Evolutionary conservation across 2,113 vertebrate species (phyloP).

Genomic region (Barbus barbus): DNA sequence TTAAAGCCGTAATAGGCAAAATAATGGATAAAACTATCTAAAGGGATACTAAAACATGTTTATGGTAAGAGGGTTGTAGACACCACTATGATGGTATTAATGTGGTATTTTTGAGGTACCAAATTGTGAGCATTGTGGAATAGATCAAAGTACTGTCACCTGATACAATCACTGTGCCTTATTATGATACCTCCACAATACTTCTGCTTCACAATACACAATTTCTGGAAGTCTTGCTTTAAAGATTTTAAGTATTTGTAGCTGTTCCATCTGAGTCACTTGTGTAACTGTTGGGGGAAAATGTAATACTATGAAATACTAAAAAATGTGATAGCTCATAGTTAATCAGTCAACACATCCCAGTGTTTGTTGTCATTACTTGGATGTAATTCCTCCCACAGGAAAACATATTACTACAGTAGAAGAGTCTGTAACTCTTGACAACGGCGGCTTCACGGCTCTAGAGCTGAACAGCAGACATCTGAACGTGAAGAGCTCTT

Average conservation of each 20-base stretch:
- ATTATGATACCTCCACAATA: not conserved
- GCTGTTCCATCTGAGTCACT: not conserved
- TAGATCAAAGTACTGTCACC: not conserved
- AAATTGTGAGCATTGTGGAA: not conserved
- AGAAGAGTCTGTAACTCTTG: conserved; percentile 89
- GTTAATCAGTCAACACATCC: not conserved
- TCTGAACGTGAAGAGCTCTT: conserved; percentile 88
- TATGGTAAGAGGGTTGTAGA: not conserved
- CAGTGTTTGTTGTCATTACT: not conserved
- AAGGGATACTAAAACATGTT: no score
- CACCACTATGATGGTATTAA: not conserved
- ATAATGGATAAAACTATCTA: not conserved
- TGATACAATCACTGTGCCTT: not conserved
- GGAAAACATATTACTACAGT: conserved; percentile 66
- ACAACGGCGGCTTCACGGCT: conserved; percentile 91
- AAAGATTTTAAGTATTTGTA: not conserved
- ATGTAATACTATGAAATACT: not conserved
- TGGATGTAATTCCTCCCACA: not conserved
- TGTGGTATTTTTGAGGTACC: not conserved
- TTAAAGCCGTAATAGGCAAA: not conserved
- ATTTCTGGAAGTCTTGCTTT: not conserved
- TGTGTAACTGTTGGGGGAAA: not conserved
- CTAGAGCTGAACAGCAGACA: conserved; percentile 93
- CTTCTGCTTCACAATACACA: not conserved
- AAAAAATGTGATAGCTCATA: not conserved